Evolutionary conservation across 2,113 vertebrate genomes (phyloP).

Genomic region (Dicrurus megarhynchus): DNA sequence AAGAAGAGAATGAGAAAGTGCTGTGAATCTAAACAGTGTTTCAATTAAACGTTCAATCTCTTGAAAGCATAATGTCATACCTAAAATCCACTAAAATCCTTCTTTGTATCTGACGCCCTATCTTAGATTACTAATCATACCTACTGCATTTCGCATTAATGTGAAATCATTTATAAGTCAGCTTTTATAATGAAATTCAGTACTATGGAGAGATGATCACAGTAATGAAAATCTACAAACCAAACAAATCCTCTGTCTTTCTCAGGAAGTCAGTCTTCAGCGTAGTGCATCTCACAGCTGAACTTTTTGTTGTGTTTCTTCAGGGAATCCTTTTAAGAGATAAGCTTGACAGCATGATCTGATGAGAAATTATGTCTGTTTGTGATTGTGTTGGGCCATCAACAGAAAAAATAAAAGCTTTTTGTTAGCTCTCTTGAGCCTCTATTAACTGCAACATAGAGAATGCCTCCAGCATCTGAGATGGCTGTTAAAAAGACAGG

Average conservation of each 20-base stretch:
- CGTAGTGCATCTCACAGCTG: neutral
- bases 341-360: neutral
- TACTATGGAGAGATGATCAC: neutral
- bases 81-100: neutral
- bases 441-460: neutral
- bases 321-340: neutral
- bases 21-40: neutral
- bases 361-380: neutral
- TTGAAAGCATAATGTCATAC: neutral
- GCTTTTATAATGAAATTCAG: neutral
- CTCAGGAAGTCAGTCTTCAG: neutral
- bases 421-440: neutral
- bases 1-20: neutral
- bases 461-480: neutral
- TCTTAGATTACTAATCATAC: neutral
- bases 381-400: neutral
- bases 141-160: neutral
- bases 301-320: neutral
- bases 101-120: neutral
- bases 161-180: neutral
- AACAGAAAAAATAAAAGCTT: neutral
- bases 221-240: neutral
- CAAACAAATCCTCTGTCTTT: neutral
- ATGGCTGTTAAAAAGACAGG: conserved; percentile 1
- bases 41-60: neutral